Evolutionary conservation across 2,113 vertebrate genomes (phyloP), one percentile per base, ranked within the genome.

Genomic region (Microcebus lehilahytsara): DNA sequence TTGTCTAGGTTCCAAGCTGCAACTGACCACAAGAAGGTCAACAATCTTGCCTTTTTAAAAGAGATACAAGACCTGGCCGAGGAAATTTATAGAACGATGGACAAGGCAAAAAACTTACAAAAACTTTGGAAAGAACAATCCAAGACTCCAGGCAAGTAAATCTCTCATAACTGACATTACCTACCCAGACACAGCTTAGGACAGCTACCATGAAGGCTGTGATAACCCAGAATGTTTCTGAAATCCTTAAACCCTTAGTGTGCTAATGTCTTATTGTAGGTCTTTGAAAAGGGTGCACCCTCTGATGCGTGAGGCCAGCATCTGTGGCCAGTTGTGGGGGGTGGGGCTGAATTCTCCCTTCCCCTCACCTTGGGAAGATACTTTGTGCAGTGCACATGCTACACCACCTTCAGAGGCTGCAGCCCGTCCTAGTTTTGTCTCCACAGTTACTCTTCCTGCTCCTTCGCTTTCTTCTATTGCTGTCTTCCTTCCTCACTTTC

Each of bases 31-130:
- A 23, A 62, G 22, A 69, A 27, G 30, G 83, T 42, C 22, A 92
- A 20, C 2, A 80, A 98, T 71, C 9, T 98, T 32, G 66, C 10
- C 51, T 98, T 99, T 85, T 90, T 99, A 93, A 85, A 95, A 81
- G 97, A 98, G n/a, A 46, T 98, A 34, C 92, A 98, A 92, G 98
- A 98, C 27, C 91, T 99, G 83, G 96, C 98, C 1, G 86, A 97
- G 7, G 98, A 96, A 6, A 94, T 98, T 91, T 96, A 96, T 56
- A 88, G 97, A 66, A 97, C 95, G 6, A 92, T 97, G 89, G 95
- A 97, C 83, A 98, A 98, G 97, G 98, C 96, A 1, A 9, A 88
- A 56, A 69, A 74, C 53, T 96, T 99, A 85, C 97, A 98, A 79
- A 97, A 91, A 23, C 93, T 98, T 0, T 98, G 98, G 98, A 56